Evolutionary conservation across 2,797 vertebrate species (phyloP).

Genomic region (Amphiprion clarkii): DNA sequence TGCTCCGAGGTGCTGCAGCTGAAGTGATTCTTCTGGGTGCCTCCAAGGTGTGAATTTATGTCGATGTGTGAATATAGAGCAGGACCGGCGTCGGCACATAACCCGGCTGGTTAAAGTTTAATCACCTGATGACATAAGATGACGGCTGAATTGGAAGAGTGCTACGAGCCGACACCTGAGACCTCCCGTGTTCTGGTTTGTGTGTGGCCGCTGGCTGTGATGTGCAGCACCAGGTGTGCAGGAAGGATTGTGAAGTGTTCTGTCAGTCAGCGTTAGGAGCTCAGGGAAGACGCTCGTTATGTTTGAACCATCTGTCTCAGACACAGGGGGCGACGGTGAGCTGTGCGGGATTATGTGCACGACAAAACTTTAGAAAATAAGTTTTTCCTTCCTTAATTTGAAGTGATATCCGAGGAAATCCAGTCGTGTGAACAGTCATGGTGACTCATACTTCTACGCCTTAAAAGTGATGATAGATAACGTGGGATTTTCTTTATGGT

Average conservation of each 20-base stretch:
- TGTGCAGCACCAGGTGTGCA: constrained; percentile 65
- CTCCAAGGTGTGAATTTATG: neutral
- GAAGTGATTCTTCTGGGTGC: neutral
- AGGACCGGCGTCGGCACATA: neutral
- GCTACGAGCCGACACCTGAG: constrained; percentile 8
- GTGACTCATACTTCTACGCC: too few relatives aligned
- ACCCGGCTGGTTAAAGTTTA: constrained; percentile 6
- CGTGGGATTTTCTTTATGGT: too few relatives aligned
- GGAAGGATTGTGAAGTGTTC: constrained; percentile 11
- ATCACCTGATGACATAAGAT: constrained; percentile 6
- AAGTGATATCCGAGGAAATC: too few relatives aligned
- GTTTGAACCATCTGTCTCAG: constrained; percentile 33
- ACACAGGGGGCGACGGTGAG: neutral
- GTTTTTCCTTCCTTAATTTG: too few relatives aligned
- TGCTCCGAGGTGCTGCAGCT: neutral
- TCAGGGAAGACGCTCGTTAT: constrained; percentile 39
- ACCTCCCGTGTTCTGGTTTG: constrained; percentile 18
- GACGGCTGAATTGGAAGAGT: constrained; percentile 12
- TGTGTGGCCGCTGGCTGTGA: constrained; percentile 28
- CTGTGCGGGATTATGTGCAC: constrained; percentile 1
- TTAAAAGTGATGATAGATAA: too few relatives aligned
- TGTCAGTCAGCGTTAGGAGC: constrained; percentile 27
- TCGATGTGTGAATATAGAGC: neutral
- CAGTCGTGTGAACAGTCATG: too few relatives aligned
- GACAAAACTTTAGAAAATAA: neutral